phyloP scores from a whole-genome alignment of 2,797 vertebrate genomes.

The Atherinosoma microstoma region DNA sequence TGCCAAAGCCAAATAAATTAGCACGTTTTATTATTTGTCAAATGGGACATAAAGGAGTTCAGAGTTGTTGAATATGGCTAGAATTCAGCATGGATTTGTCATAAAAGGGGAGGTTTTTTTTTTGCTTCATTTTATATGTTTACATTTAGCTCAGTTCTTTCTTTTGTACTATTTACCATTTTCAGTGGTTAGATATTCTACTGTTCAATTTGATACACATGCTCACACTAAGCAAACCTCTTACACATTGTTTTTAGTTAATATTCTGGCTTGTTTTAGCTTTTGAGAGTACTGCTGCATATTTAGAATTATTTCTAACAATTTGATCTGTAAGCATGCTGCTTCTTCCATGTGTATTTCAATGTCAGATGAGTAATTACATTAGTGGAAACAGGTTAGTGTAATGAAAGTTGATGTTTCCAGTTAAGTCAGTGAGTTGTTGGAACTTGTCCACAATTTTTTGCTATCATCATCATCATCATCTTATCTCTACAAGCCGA shows the following conservation, averaged over 20 bases:
- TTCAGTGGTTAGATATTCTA: too few species aligned
- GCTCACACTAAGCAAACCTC: not conserved
- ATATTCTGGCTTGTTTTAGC: not conserved
- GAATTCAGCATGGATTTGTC: not conserved
- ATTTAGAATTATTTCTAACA: constrained; percentile 10
- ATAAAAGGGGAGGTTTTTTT: not conserved
- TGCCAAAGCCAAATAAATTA: constrained; percentile 2
- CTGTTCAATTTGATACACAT: not conserved
- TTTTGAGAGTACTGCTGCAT: not conserved
- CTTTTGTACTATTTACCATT: not conserved
- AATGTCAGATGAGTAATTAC: constrained; percentile 14
- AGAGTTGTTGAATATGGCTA: not conserved
- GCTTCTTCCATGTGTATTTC: not conserved
- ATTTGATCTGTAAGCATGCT: constrained; percentile 3
- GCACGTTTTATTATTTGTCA: constrained; percentile 28
- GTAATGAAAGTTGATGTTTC: constrained; percentile 13
- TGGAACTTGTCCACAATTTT: constrained; percentile 46
- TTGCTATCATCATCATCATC: constrained; percentile 22
- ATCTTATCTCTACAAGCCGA: constrained; percentile 47
- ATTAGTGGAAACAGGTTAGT: constrained; percentile 27
- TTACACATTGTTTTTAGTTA: too few species aligned
- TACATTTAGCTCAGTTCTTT: not conserved
- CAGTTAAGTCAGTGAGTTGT: constrained; percentile 23
- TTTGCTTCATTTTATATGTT: not conserved
- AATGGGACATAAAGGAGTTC: constrained; percentile 14